These are phyloP conservation scores for Hydrozoanthus gracilis DNA, from an alignment of 92 coral and sea anemone genomes.

Conservation along the genomic window DNA sequence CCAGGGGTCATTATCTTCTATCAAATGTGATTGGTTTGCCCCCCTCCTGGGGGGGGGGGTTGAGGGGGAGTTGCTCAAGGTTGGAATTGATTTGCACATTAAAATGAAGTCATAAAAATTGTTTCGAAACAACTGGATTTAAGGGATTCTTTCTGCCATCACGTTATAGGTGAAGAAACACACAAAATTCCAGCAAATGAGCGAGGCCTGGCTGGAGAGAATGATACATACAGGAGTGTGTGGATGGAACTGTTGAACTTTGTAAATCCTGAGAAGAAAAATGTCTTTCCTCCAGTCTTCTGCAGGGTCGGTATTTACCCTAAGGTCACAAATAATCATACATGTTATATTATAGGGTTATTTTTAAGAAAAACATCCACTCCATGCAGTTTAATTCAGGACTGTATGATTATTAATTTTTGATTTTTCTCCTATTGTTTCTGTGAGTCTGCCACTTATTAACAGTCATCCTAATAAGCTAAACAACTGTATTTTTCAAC, in stretches of 20 bases:
- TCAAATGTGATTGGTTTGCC: no score
- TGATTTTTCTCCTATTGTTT: no score
- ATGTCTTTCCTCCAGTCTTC: conserved; percentile 87
- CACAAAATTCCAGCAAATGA: conserved; percentile 88
- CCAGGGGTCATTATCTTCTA: no score
- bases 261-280: conserved; percentile 80
- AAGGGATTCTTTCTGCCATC: background rate
- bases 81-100: no score
- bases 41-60: no score
- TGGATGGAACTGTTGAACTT: conserved; percentile 84
- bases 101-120: background rate
- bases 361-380: no score
- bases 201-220: conserved; percentile 76
- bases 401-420: no score
- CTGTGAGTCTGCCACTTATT: no score
- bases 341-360: background rate
- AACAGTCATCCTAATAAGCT: no score
- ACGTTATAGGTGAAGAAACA: conserved; percentile 82
- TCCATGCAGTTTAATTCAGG: no score
- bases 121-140: background rate
- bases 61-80: no score
- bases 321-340: background rate
- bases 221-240: conserved; percentile 74
- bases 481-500: no score
- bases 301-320: conserved; percentile 70